Evolutionary conservation across 2,797 vertebrate genomes (phyloP), one percentile per base, ranked within the genome.

Genomic region (Cottoperca gobio): DNA sequence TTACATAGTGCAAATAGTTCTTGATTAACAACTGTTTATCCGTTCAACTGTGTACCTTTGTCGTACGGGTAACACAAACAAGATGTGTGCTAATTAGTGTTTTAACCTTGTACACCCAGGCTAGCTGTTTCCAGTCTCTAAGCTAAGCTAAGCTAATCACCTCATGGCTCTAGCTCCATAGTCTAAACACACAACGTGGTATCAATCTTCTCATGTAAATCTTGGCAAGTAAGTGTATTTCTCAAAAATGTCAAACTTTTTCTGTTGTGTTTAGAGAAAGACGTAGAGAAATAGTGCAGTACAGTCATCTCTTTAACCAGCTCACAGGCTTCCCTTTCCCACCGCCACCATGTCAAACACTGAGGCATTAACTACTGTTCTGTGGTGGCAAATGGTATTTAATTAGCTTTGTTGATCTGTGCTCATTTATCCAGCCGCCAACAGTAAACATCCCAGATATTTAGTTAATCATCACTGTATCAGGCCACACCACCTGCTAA

Each of bases 361-460:
- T 40, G 33, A 73, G 49, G 57, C 73, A 58, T 74, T 80, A 81
- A 75, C 60, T 73, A 74, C 76, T 78, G 67, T 50, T 76, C 73
- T 63, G 67, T 81, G 69, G 57, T 61, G 49, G 82, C 69, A 86
- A 89, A 80, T 77, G 55, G 53, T 63, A 75, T 88, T 90, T 91
- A 87, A 91, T 91, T 90, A 74, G 74, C 62, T 87, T 78, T 83
- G 81, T 86, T 87, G 72, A 82, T 86, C 70, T 66, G 76, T 79
- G 79, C 76, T 84, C 70, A 89, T 88, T 86, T 79, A 85, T 86
- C 76, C 85, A 65, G 48, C 52, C 77, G 61, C 68, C 63, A 57
- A 84, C 76, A 79, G 63, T 82, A 84, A 90, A 91, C 81, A 87
- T 64, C 75, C 64, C 79, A 75, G 72, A 80, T 82, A 78, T 85